Base-by-base conservation (phyloP, 2,888 invertebrate species). In the Tiphia femorata region DNA sequence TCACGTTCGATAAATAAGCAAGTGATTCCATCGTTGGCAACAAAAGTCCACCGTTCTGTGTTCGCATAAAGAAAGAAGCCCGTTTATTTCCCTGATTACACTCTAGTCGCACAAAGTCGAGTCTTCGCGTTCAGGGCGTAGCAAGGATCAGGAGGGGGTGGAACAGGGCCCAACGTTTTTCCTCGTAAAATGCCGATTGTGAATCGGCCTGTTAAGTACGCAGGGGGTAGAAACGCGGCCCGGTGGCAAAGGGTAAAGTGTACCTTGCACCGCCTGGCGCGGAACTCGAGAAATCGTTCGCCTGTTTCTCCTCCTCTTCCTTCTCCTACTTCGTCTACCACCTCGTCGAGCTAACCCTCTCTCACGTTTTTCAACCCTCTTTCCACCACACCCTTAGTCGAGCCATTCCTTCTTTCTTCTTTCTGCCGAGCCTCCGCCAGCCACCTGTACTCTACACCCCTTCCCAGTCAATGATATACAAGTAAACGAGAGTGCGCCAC, bases 201-300 rank as follows among this genome's bases (percentile, higher is more conserved):
- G 12, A 33, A 33, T 33, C 14, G 33, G 33, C 33, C 54, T 25
- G 42, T 49, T 49, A 35, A 50, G 40, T 40, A 40, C 49, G 41
- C 53, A 49, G 14, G 35, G 27, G 49, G 38, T 40, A 41, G 37
- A 16, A 23, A 23, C 44, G 27, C 29, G 53, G 47, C 47, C 46
- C 44, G 21, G 38, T 42, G 52, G 49, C 30, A 42, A 51, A 48
- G 43, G 27, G 35, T n/a, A 23, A 27, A 54, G 19, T 23, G 41
- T 5, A 17, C 43, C 42, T 57, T 49, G 53, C 53, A 50, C 52
- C 48, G 57, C 42, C 55, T 62, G 58, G 58, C 54, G 58, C 62
- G 44, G 33, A 56, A 42, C 58, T 54, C 25, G 33, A 16, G 2
- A 51, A 61, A 29, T 37, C 21, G 33, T 61, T 33, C 14, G 33